Percentiles rank a stretch among this genome's conserved stretches.
phyloP scores from a whole-genome alignment of 23 tunicate genomes.

The Ciona savignyi region DNA sequence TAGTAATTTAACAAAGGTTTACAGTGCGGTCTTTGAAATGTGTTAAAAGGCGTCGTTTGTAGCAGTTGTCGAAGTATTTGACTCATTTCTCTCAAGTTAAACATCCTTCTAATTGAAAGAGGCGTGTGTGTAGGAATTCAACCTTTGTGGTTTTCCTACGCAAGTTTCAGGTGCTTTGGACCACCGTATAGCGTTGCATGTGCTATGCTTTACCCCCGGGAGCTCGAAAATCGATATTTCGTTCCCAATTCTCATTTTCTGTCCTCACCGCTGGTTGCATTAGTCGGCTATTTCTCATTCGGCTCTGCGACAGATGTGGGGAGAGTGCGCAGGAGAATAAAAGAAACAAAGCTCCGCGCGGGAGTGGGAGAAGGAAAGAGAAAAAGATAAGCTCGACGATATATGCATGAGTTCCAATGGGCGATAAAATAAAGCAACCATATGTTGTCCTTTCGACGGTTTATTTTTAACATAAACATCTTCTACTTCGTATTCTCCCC shows the following conservation, averaged over 20 bases:
- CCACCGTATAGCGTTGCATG: background rate
- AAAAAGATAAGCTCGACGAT: background rate
- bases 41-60: no score
- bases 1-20: no score
- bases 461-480: background rate
- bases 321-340: background rate
- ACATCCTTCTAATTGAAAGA: background rate
- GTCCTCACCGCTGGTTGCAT: slow-evolving; percentile 2
- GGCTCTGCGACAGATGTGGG: background rate
- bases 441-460: background rate
- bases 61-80: no score
- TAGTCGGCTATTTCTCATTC: background rate
- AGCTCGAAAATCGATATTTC: background rate
- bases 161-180: background rate
- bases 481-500: no score
- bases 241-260: background rate
- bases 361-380: background rate
- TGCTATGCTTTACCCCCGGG: background rate
- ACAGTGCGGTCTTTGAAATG: no score
- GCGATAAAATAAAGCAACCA: background rate
- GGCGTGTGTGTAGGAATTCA: background rate
- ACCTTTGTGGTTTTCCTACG: background rate
- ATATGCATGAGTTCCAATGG: background rate
- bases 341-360: background rate
- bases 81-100: no score